A percentile compares a stretch with the other conserved stretches of the same genome.
phyloP scores from a whole-genome alignment of 2,797 vertebrate species.

The Champsocephalus gunnari region DNA sequence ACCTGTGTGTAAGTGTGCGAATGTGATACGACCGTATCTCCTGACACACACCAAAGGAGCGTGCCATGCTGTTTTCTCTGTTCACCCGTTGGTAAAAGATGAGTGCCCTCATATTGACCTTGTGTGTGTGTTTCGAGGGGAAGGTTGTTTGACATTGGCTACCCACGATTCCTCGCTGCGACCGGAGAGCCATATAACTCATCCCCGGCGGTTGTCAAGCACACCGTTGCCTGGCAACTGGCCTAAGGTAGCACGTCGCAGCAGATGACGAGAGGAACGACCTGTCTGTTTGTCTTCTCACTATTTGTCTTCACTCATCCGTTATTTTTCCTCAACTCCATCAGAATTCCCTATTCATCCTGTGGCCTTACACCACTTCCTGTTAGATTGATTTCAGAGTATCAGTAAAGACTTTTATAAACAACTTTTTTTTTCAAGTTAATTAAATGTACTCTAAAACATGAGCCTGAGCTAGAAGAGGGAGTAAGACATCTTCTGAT shows the following conservation, averaged over 20 bases:
- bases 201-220: slow-evolving; percentile 62
- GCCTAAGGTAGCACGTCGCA: slow-evolving; percentile 55
- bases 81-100: slow-evolving; percentile 25
- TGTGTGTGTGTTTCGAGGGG: slow-evolving; percentile 34
- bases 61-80: slow-evolving; percentile 8
- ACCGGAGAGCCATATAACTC: slow-evolving; percentile 50
- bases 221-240: slow-evolving; percentile 79
- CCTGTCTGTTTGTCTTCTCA: not conserved
- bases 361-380: not conserved
- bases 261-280: slow-evolving; percentile 18
- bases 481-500: not conserved
- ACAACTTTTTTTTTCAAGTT: not conserved
- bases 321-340: not conserved
- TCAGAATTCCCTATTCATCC: not conserved
- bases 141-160: slow-evolving; percentile 41
- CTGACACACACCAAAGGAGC: slow-evolving; percentile 1
- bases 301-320: not conserved
- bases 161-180: slow-evolving; percentile 27
- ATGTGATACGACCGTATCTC: not conserved
- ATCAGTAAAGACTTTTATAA: slow-evolving; percentile 1
- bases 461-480: not conserved
- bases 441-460: not conserved
- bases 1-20: not conserved
- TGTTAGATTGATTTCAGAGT: not conserved
- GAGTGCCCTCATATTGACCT: slow-evolving; percentile 50